phyloP scores from a whole-genome alignment of 1,140 invertebrate genomes.

The Magallana gigas region DNA sequence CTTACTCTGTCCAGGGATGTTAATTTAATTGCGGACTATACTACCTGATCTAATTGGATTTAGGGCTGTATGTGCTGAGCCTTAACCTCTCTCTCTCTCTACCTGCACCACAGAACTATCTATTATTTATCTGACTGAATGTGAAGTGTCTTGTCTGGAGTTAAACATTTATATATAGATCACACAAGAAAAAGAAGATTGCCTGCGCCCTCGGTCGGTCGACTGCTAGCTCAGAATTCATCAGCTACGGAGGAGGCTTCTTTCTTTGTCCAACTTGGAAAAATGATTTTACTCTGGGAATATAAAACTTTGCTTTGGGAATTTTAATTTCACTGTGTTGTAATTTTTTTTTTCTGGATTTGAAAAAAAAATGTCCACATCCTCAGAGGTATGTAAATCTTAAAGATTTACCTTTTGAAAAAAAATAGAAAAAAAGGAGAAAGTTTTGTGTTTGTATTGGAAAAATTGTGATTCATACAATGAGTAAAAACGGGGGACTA shows the following conservation, averaged over 20 bases:
- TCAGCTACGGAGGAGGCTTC: neutral
- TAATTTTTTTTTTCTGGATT: neutral
- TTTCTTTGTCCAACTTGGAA: neutral
- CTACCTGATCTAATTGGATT: constrained; percentile 26
- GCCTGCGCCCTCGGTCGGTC: neutral
- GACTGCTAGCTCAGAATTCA: neutral
- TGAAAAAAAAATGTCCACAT: neutral
- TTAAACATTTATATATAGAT: constrained; percentile 37
- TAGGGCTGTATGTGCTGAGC: neutral
- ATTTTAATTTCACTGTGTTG: neutral
- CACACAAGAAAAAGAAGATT: neutral
- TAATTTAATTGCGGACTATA: neutral
- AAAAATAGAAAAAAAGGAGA: too few species aligned
- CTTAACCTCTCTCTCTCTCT: neutral
- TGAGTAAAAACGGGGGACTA: too few species aligned
- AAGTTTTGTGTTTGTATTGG: too few species aligned
- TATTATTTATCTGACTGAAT: constrained; percentile 37
- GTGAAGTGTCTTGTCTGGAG: constrained; percentile 35
- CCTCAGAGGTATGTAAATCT: neutral
- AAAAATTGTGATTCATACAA: too few species aligned
- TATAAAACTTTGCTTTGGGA: constrained; percentile 1
- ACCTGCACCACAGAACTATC: constrained; percentile 21
- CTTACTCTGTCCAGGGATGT: neutral
- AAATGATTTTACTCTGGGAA: constrained; percentile 20
- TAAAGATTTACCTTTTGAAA: too few species aligned